Percentiles rank a stretch among this genome's conserved stretches.
Evolutionary conservation across 2,888 invertebrate genomes (phyloP).

Genomic region (Cecidostiba fungosa): DNA sequence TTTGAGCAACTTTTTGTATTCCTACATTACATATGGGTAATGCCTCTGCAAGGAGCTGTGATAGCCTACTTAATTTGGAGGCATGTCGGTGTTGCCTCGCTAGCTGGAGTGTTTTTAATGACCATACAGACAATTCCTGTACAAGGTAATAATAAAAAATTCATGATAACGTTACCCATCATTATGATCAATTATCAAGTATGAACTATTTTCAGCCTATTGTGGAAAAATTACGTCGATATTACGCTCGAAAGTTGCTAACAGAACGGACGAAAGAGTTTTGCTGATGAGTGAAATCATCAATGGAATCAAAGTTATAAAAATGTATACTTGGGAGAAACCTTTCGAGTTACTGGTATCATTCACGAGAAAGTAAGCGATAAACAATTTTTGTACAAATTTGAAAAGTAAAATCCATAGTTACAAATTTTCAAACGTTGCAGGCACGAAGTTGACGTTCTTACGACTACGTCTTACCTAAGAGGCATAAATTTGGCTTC

Average conservation of each 20-base stretch:
- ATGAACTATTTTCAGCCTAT: constrained; percentile 77
- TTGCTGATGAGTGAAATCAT: constrained; percentile 91
- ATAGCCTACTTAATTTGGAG: constrained; percentile 84
- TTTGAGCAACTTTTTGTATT: constrained; percentile 88
- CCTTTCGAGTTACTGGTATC: constrained; percentile 88
- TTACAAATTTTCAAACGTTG: constrained; percentile 39
- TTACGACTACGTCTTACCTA: constrained; percentile 85
- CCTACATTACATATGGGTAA: constrained; percentile 90
- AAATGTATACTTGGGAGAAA: constrained; percentile 94
- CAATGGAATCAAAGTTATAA: constrained; percentile 89
- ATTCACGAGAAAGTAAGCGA: constrained; percentile 84
- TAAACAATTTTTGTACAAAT: constrained; percentile 28
- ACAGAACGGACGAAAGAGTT: constrained; percentile 86
- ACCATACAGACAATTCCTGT: constrained; percentile 81
- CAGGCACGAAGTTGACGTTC: constrained; percentile 87
- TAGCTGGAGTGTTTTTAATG: constrained; percentile 84
- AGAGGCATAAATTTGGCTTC: constrained; percentile 84
- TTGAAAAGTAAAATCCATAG: constrained; percentile 35
- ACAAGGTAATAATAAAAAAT: constrained; percentile 78
- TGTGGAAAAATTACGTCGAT: constrained; percentile 80
- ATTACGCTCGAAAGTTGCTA: constrained; percentile 80
- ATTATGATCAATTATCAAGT: neutral
- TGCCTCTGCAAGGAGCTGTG: constrained; percentile 87
- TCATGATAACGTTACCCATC: neutral
- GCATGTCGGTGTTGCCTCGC: constrained; percentile 82